A percentile compares a stretch with the other conserved stretches of the same genome.
Evolutionary conservation across 1,140 invertebrate genomes (phyloP).

Genomic region (Drosophila sp.): DNA sequence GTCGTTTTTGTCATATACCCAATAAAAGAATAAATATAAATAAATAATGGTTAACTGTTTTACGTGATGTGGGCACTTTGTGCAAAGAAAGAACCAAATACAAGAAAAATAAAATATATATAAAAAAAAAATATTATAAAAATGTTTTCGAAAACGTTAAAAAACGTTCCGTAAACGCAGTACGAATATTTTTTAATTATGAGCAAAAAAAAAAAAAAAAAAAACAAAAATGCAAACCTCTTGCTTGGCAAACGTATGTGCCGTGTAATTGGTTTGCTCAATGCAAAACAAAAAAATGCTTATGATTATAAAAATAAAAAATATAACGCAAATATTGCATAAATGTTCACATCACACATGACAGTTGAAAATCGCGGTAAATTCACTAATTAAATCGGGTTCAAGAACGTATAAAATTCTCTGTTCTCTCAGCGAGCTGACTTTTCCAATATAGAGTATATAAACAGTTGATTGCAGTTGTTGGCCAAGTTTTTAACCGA

Average conservation of each 20-base stretch:
- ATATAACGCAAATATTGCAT: neutral
- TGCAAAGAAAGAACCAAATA: slow-evolving; percentile 4
- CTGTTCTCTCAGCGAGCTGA: slow-evolving; percentile 1
- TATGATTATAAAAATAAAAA: slow-evolving; percentile 16
- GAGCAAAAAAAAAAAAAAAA: slow-evolving; percentile 23
- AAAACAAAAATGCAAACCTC: slow-evolving; percentile 29
- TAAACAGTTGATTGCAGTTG: neutral
- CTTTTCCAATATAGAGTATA: neutral
- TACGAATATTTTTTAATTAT: neutral
- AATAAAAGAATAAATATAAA: slow-evolving; percentile 15
- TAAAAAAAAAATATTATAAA: neutral
- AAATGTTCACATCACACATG: slow-evolving; percentile 16
- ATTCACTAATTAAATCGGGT: slow-evolving; percentile 1
- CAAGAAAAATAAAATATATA: neutral
- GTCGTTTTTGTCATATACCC: neutral
- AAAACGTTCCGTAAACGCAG: slow-evolving; percentile 1
- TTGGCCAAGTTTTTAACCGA: slow-evolving; percentile 40
- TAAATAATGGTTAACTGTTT: slow-evolving; percentile 16
- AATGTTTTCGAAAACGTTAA: slow-evolving; percentile 3
- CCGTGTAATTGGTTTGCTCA: slow-evolving; percentile 28
- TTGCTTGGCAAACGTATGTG: slow-evolving; percentile 41
- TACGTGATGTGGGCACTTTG: slow-evolving; percentile 32
- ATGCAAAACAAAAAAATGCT: slow-evolving; percentile 6
- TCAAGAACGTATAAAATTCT: slow-evolving; percentile 7
- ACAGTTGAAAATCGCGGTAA: neutral